Base-by-base conservation (phyloP, 2,113 vertebrate genomes). In the Butorides virescens region DNA sequence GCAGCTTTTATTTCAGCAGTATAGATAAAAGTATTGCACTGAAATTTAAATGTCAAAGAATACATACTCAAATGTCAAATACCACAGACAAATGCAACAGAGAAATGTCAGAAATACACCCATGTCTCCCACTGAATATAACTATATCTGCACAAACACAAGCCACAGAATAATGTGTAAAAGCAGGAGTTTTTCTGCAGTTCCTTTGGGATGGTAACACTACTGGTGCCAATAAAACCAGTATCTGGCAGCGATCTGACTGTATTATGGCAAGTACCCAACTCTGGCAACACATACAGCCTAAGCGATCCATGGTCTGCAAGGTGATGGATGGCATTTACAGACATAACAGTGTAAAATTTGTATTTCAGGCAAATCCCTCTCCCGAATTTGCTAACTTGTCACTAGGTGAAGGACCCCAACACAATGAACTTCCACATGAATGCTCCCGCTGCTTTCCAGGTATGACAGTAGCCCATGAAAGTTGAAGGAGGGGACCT, bases 31-130 rank as follows among this genome's bases (percentile, higher is more conserved):
- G 91, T 59, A 92, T 66, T 62, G n/a, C 85, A 59, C 62, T 75
- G 72, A 92, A 97, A 96, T 94, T 88, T 96, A 97, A 97, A 97
- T 97, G 95, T 97, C 93, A 96, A 91, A 90, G 66, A 95, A 88
- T 90, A 94, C 92, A 77, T 72, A 90, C 88, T 81, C 72, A 96
- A 97, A 97, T 96, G 95, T 92, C 96, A 97, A 93, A 92, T 72
- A 94, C 70, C 93, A 87, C 81, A 87, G 83, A 97, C 78, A 96
- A 92, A 97, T 92, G 94, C 90, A 94, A 62, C 85, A 72, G 73
- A 97, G 78, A 94, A 87, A 97, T 96, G 91, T 94, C 91, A 97
- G 62, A 95, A 96, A 95, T 66, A 79, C 32, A 52, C 50, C 58
- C 29, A 1, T 72, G 81, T 94, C 81, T 97, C 65, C 26, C 67